Evolutionary conservation across 2,797 vertebrate genomes (phyloP).

Genomic region (Epinephelus awoara): DNA sequence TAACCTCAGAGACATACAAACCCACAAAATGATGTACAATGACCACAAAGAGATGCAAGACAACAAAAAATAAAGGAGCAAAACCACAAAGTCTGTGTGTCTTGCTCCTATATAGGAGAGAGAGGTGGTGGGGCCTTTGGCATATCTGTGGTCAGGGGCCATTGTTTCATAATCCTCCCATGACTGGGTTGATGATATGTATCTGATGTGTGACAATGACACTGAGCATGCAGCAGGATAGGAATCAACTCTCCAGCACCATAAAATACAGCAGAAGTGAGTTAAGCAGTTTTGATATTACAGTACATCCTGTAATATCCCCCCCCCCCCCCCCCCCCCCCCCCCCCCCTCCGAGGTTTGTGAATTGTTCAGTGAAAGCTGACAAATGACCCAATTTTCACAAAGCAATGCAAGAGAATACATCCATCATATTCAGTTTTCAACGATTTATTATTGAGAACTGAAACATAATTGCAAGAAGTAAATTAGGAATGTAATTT

Average conservation of each 20-base stretch:
- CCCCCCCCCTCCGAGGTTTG: not conserved
- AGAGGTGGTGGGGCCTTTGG: no score
- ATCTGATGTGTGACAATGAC: not conserved
- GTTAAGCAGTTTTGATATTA: not conserved
- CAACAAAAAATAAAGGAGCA: no score
- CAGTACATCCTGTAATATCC: not conserved
- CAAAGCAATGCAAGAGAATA: conserved; percentile 8
- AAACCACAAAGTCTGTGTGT: no score
- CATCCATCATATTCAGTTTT: conserved; percentile 3
- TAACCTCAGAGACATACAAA: no score
- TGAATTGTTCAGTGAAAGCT: conserved; percentile 12
- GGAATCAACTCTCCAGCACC: not conserved
- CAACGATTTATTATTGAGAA: not conserved
- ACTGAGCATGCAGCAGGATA: not conserved
- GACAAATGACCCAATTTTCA: not conserved
- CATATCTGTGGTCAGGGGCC: no score
- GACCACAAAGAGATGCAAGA: no score
- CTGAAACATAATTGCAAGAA: conserved; percentile 11
- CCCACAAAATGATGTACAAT: no score
- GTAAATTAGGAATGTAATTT: conserved; percentile 33
- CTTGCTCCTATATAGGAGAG: no score
- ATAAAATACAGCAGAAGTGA: not conserved
- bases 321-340: no score
- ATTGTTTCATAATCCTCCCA: no score
- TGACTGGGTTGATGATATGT: no score